Conservation (phyloP, 1,140 invertebrate genomes). For the Zaprionus tsacasi region DNA sequence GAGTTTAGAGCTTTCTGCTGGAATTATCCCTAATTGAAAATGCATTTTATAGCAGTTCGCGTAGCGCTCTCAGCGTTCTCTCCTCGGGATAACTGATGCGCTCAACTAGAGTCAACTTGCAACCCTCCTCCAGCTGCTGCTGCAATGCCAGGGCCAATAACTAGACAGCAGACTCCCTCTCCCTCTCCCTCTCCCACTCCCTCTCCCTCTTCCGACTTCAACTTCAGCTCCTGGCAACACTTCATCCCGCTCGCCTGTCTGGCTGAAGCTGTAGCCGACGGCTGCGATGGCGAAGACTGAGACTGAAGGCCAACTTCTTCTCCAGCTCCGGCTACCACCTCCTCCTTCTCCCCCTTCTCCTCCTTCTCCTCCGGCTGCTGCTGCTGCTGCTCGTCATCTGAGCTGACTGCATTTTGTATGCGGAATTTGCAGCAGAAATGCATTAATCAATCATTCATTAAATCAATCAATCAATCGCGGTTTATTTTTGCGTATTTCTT, state of each 20-base stretch:
- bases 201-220: neutral
- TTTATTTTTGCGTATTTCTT: conserved; percentile 40
- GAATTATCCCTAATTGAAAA: conserved; percentile 78
- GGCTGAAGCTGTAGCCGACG: conserved; percentile 32
- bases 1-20: conserved; percentile 44
- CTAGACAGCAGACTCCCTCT: conserved; percentile 31
- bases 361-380: neutral
- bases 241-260: conserved; percentile 62
- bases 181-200: neutral
- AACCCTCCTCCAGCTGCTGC: neutral
- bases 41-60: conserved; percentile 73
- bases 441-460: conserved; percentile 83
- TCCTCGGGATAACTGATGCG: conserved; percentile 44
- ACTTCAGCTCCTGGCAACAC: conserved; percentile 33
- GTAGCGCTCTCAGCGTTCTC: too few relatives aligned
- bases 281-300: conserved; percentile 60
- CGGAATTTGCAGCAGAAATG: conserved; percentile 80
- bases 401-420: conserved; percentile 70
- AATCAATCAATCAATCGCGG: conserved; percentile 80
- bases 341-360: too few relatives aligned
- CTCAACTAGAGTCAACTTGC: neutral
- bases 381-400: conserved; percentile 17
- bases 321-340: conserved; percentile 21
- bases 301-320: conserved; percentile 65
- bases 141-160: conserved; percentile 69